Evolutionary conservation across 2,797 vertebrate genomes (phyloP).

Genomic region (Salmo trutta): DNA sequence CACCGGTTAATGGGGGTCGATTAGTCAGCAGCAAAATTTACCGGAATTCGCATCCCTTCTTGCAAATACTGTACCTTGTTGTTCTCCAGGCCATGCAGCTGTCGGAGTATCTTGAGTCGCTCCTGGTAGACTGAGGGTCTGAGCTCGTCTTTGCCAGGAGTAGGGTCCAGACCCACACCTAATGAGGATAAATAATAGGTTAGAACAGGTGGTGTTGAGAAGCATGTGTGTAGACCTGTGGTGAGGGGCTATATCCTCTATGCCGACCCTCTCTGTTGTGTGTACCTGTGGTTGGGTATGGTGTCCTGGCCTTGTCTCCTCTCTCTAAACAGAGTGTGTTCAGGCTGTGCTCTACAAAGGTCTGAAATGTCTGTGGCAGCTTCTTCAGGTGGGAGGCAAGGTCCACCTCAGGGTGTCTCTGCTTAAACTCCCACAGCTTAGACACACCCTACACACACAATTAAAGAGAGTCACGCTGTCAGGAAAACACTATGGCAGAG

Average conservation of each 20-base stretch:
- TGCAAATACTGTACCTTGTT: conserved; percentile 74
- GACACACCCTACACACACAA: conserved; percentile 76
- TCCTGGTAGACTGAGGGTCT: conserved; percentile 83
- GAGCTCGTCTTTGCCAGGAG: neutral
- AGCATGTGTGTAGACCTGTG: neutral
- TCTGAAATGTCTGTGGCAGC: conserved; percentile 72
- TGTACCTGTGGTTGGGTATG: conserved; percentile 74
- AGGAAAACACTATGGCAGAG: neutral
- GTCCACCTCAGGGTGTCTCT: conserved; percentile 87
- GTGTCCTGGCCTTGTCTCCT: conserved; percentile 80
- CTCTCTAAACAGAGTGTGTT: conserved; percentile 83
- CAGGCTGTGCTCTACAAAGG: conserved; percentile 86
- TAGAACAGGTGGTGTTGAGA: neutral
- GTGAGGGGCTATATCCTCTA: too few species aligned
- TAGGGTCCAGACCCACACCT: neutral
- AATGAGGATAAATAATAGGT: too few species aligned
- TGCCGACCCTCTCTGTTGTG: neutral
- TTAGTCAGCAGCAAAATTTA: too few species aligned
- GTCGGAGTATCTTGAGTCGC: conserved; percentile 84
- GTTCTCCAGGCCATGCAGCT: conserved; percentile 84
- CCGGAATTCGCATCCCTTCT: too few species aligned
- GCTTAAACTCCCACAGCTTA: conserved; percentile 87
- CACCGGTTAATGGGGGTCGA: too few species aligned
- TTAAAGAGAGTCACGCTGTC: neutral
- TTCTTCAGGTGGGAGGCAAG: conserved; percentile 85